Evolutionary conservation across 1,140 invertebrate species (phyloP).

Genomic region (Epicauta chinensis): DNA sequence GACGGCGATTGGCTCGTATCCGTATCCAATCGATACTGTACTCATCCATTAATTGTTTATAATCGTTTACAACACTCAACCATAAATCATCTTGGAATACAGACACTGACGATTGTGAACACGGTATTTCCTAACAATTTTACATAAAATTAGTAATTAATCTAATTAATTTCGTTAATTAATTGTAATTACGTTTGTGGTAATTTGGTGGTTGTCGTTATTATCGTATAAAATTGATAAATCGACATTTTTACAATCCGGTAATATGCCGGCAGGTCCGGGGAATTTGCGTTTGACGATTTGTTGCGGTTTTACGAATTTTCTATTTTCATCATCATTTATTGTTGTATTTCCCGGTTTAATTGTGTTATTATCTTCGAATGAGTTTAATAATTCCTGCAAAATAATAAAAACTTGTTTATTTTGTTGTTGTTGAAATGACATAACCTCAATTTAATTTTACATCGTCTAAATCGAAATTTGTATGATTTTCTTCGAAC

Average conservation of each 20-base stretch:
- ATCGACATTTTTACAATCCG: constrained; percentile 1
- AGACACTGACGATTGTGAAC: constrained; percentile 5
- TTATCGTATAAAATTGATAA: background rate
- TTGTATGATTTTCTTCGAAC: constrained; percentile 2
- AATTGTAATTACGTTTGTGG: too few relatives aligned
- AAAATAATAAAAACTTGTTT: background rate
- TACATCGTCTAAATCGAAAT: constrained; percentile 4
- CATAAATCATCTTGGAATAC: constrained; percentile 7
- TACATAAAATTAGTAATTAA: background rate
- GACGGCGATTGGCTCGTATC: background rate
- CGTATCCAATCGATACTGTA: constrained; percentile 15
- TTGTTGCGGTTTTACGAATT: background rate
- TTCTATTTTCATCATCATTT: background rate
- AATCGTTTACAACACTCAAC: constrained; percentile 1
- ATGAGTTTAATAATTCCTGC: background rate
- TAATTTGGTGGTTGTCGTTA: background rate
- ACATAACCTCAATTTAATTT: constrained; percentile 7
- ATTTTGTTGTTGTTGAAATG: background rate
- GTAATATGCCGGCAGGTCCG: constrained; percentile 11
- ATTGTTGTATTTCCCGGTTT: background rate
- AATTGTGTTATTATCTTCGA: background rate
- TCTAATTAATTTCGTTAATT: background rate
- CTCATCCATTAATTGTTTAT: background rate
- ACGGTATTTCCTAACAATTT: constrained; percentile 5
- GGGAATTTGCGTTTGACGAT: constrained; percentile 16